phyloP scores from a whole-genome alignment of 2,797 vertebrate species.

The Eulemur albifrons region DNA sequence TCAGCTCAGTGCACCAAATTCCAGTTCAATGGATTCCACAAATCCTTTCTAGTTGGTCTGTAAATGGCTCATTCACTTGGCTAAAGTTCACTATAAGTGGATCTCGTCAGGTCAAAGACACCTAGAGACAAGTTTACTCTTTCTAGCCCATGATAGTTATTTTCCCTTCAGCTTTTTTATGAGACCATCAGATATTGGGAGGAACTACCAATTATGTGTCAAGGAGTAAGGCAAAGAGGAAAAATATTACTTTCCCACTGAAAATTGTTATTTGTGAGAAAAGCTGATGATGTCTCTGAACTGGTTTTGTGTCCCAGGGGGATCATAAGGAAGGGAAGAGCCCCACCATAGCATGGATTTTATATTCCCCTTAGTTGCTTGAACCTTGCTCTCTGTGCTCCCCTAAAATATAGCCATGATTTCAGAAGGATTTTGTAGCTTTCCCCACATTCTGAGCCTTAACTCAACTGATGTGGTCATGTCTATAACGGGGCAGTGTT shows the following conservation, averaged over 20 bases:
- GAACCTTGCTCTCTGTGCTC: neutral
- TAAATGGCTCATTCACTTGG: neutral
- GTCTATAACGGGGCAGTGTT: neutral
- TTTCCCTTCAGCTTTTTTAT: slow-evolving; percentile 37
- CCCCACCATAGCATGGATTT: neutral
- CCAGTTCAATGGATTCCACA: neutral
- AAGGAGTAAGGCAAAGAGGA: neutral
- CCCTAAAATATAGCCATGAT: neutral
- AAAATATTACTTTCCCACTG: neutral
- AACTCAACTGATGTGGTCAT: neutral
- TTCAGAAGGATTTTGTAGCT: neutral
- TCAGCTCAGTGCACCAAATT: neutral
- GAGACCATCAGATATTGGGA: neutral
- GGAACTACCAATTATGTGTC: neutral
- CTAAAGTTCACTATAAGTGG: neutral
- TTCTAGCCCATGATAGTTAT: neutral
- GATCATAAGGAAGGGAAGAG: neutral
- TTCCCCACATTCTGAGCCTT: neutral
- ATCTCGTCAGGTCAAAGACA: neutral
- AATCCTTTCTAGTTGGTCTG: neutral
- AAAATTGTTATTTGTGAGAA: slow-evolving; percentile 17
- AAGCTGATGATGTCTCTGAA: neutral
- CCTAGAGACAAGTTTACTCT: neutral
- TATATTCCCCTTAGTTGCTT: neutral
- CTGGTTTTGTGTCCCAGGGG: neutral